Conservation (phyloP, 1,140 invertebrate genomes). For the Ceratina japonica region DNA sequence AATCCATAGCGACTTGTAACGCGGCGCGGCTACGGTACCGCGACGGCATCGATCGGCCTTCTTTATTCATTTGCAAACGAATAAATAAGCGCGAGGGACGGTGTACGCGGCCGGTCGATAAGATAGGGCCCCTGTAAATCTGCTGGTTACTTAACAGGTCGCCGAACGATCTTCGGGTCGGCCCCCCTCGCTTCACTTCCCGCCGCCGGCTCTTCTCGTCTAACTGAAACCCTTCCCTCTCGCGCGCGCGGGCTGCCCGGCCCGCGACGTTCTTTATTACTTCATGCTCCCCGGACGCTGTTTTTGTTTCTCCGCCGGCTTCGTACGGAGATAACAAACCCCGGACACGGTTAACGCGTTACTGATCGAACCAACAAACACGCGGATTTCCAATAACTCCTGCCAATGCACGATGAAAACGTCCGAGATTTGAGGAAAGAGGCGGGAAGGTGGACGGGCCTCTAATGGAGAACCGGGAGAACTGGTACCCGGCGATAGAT, state of each 20-base stretch:
- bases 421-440: background rate
- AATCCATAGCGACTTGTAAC: conserved; percentile 56
- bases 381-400: conserved; percentile 49
- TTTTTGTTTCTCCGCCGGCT: conserved; percentile 45
- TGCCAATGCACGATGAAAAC: conserved; percentile 32
- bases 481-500: too few relatives aligned
- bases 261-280: conserved; percentile 57
- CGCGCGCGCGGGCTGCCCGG: background rate
- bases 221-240: background rate
- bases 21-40: conserved; percentile 23
- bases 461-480: background rate
- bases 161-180: conserved; percentile 59
- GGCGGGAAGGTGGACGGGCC: background rate
- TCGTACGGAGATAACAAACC: conserved; percentile 56
- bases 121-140: conserved; percentile 77
- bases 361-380: conserved; percentile 58
- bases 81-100: conserved; percentile 75
- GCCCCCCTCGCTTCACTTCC: conserved; percentile 11
- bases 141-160: conserved; percentile 71
- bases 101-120: conserved; percentile 73
- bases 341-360: conserved; percentile 59
- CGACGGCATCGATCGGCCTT: conserved; percentile 76
- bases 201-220: background rate
- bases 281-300: conserved; percentile 51
- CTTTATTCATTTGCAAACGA: conserved; percentile 78